These are phyloP conservation scores for Chiloscyllium plagiosum DNA, from an alignment of 2,113 vertebrate genomes.

Conservation along the genomic window DNA sequence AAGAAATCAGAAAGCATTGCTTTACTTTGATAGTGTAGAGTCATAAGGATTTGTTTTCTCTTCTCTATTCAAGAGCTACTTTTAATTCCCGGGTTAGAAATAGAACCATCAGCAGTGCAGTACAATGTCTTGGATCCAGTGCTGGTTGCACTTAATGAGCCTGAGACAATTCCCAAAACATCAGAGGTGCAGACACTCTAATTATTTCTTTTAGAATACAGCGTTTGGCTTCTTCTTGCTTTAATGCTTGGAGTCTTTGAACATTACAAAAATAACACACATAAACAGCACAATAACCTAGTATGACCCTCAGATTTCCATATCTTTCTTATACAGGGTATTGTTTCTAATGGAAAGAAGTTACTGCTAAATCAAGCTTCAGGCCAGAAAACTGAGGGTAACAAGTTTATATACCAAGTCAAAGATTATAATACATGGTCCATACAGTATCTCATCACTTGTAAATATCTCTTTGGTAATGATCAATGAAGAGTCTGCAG, in stretches of 20 bases:
- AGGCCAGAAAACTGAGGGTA: not conserved
- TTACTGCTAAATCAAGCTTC: not conserved
- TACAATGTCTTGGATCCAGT: not conserved
- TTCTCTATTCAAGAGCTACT: not conserved
- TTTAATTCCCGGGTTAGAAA: not conserved
- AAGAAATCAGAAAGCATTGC: not conserved
- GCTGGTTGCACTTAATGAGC: not conserved
- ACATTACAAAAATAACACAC: not conserved
- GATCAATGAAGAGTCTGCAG: not conserved
- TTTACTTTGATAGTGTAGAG: not conserved
- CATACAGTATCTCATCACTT: not conserved
- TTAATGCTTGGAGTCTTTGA: not conserved
- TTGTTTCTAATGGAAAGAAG: not conserved
- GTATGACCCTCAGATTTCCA: not conserved
- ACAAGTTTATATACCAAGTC: not conserved
- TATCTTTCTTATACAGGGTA: not conserved
- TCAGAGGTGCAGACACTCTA: not conserved
- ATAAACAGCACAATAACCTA: not conserved
- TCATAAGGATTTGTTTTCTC: not conserved
- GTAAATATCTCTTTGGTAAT: not conserved
- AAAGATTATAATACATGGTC: not conserved
- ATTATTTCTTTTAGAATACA: not conserved
- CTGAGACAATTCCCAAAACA: not conserved
- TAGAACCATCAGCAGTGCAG: not conserved
- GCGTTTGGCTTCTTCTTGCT: not conserved